Conservation (phyloP, 2,797 vertebrate genomes). For the Gallinago stenura region DNA sequence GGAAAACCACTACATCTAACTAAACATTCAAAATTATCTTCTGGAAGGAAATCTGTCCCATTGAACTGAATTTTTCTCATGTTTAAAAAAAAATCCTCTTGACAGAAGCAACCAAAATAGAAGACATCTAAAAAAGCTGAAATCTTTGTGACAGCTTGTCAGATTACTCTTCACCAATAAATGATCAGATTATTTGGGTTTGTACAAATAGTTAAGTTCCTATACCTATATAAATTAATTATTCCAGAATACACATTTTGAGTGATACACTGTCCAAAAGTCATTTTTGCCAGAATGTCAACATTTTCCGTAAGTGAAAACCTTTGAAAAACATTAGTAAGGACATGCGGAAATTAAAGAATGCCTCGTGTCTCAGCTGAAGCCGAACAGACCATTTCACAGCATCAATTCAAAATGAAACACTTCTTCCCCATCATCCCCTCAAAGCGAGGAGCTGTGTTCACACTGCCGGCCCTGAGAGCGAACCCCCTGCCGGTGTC, state of each 20-base stretch:
- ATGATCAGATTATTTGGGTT: not conserved
- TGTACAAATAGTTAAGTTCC: not conserved
- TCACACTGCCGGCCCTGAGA: rapidly evolving
- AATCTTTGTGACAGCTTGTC: not conserved
- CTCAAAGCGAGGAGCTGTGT: rapidly evolving
- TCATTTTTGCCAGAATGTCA: not conserved
- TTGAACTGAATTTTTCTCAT: conserved; percentile 29
- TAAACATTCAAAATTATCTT: conserved; percentile 59
- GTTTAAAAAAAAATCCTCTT: not conserved
- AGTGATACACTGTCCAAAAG: not conserved
- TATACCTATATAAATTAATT: not conserved
- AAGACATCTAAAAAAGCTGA: not conserved
- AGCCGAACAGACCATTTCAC: not conserved
- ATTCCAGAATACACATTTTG: not conserved
- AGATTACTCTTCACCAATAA: not conserved
- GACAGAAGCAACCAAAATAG: conserved; percentile 44
- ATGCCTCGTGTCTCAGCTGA: not conserved
- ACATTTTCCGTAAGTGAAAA: not conserved
- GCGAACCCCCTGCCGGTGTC: not conserved
- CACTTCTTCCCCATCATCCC: not conserved
- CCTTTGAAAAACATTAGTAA: not conserved
- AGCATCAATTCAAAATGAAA: not conserved
- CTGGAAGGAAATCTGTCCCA: conserved; percentile 62
- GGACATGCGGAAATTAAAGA: not conserved
- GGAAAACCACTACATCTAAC: conserved; percentile 47